Percentiles rank a stretch among this genome's conserved stretches.
phyloP scores from a whole-genome alignment of 2,888 invertebrate species.

The Drosophila formosana region DNA sequence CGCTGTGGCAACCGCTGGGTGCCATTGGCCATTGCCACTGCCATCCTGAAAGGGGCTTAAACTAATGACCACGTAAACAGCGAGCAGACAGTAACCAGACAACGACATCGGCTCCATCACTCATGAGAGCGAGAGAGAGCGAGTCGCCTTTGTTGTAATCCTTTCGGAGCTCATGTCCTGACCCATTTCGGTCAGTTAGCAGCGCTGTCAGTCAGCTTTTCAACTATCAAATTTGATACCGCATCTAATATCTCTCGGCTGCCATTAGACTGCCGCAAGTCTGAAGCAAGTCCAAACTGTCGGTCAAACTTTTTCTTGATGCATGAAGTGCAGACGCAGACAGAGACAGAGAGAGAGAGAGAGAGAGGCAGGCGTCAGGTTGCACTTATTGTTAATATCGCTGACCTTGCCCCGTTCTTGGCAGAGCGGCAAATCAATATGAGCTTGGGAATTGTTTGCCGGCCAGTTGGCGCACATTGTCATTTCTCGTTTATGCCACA shows the following conservation, averaged over 20 bases:
- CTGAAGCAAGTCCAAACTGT: conserved; percentile 3
- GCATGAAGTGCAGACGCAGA: conserved; percentile 72
- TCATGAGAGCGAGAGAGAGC: conserved; percentile 42
- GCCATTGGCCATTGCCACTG: conserved; percentile 49
- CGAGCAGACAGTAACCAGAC: conserved; percentile 83
- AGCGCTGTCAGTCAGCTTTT: conserved; percentile 70
- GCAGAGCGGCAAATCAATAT: conserved; percentile 53
- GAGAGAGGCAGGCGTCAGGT: conserved; percentile 31
- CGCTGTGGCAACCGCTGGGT: conserved; percentile 20
- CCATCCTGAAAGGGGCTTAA: conserved; percentile 69
- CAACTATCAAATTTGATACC: conserved; percentile 77
- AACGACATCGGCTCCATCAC: conserved; percentile 74
- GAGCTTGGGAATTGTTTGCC: conserved; percentile 6
- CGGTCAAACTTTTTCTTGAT: conserved; percentile 65
- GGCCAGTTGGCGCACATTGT: conserved; percentile 26
- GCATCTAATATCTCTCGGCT: conserved; percentile 82
- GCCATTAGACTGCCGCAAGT: conserved; percentile 71
- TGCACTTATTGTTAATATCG: conserved; percentile 45
- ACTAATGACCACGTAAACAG: conserved; percentile 83
- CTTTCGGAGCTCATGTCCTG: conserved; percentile 28
- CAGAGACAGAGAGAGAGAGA: background rate
- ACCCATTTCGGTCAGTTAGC: conserved; percentile 64
- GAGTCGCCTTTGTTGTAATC: conserved; percentile 30
- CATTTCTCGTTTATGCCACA: conserved; percentile 13
- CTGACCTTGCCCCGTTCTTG: conserved; percentile 67